Conservation (phyloP, 2,113 vertebrate species). For the Sciurus niger region DNA sequence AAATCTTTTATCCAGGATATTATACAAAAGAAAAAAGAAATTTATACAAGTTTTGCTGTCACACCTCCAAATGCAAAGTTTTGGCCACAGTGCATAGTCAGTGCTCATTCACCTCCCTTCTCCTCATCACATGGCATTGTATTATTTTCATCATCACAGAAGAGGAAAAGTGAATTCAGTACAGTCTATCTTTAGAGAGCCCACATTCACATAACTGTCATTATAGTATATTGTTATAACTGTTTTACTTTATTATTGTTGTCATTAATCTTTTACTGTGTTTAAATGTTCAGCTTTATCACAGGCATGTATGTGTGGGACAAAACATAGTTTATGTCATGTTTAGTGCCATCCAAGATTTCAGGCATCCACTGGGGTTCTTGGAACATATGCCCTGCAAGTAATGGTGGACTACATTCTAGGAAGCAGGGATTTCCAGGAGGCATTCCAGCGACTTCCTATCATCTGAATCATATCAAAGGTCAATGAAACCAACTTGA, state of each 20-base stretch:
- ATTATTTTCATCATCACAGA: rapidly evolving
- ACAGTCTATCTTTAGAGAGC: background rate
- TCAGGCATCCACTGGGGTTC: background rate
- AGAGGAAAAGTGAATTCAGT: background rate
- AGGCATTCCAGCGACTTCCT: background rate
- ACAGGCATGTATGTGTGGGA: too few species aligned
- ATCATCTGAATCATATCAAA: background rate
- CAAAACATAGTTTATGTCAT: background rate
- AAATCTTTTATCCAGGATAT: too few species aligned
- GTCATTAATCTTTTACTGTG: background rate
- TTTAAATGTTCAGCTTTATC: background rate
- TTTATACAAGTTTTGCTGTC: background rate
- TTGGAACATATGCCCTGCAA: background rate
- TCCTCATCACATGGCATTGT: background rate
- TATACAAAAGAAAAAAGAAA: background rate
- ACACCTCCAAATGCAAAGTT: background rate
- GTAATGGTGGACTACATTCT: background rate
- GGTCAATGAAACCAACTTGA: background rate
- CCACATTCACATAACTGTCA: background rate
- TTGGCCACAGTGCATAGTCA: background rate
- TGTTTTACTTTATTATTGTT: background rate
- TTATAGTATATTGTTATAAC: too few species aligned
- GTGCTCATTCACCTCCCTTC: background rate
- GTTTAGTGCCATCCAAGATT: background rate
- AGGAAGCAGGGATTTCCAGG: background rate